Base-by-base conservation (phyloP, 2,797 vertebrate species). In the Enteromius paludinosus region DNA sequence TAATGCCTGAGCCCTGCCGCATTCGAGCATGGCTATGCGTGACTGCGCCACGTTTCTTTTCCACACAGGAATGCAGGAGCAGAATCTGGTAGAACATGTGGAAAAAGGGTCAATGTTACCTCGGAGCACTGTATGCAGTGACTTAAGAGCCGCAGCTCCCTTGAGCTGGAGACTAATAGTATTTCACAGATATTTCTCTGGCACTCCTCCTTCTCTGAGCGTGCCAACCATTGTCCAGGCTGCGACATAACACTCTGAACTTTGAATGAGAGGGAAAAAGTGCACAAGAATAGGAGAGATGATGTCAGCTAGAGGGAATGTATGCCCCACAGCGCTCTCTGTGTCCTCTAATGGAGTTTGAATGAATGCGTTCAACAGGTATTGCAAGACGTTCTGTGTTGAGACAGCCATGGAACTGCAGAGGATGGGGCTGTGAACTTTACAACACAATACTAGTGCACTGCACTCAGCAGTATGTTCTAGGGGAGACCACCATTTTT, bases 261-360 rank as follows among this genome's bases (percentile, higher is more conserved):
- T 18, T 89, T 78, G 86, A 88, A 84, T 85, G 83, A 66, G 69
- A 72, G 25, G 85, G 41, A 79, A 35, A 62, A 28, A 78, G 47
- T 41, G 59, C 49, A 33, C 28, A 79, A 85, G 89, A 87, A 85
- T 78, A 65, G 86, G 70, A 86, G 71, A 8, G 64, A 49, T 91
- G 91, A 93, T 91, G 90, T 93, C 91, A 93, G 47, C 47, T 70
- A 25, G 76, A n/a, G 70, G 89, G 91, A 87, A 93, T 93, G 90
- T 61, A 74, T 45, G 72, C 56, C 89, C 88, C 78, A 11, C 18
- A 68, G 89, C 81, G 15, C 66, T 61, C 86, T 82, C 87, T 89
- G 73, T 62, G n/a, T 70, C 17, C 30, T 28, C 25, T 78, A 61
- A 72, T 84, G 30, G 30, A 14, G 52, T n/a, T 38, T 54, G 45